Conservation (phyloP, 2,888 invertebrate genomes). For the Clostera curtula region DNA sequence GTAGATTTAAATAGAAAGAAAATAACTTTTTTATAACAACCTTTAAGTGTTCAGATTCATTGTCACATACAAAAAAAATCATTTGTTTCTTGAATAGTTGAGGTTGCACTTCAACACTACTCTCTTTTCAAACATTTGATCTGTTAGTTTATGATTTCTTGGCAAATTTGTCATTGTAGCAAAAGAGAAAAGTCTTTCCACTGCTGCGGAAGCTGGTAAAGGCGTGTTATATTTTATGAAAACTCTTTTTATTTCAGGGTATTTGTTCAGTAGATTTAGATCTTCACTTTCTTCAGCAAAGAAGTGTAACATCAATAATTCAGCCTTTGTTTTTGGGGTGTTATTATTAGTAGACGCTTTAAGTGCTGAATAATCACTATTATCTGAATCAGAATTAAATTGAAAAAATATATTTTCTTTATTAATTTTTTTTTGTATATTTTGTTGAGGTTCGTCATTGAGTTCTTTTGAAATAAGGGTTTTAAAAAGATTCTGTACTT, state of each 20-base stretch:
- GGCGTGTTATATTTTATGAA: conserved; percentile 14
- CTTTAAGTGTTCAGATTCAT: too few species aligned
- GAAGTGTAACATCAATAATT: conserved; percentile 10
- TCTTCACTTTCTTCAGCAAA: conserved; percentile 9
- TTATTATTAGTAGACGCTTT: too few species aligned
- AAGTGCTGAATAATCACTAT: too few species aligned
- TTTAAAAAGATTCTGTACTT: conserved; percentile 10
- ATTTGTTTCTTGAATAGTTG: too few species aligned
- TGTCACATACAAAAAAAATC: too few species aligned
- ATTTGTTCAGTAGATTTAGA: conserved; percentile 9
- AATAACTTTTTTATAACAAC: too few species aligned
- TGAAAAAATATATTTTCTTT: conserved; percentile 9
- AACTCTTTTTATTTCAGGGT: conserved; percentile 12
- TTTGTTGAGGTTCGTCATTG: conserved; percentile 6
- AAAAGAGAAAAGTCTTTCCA: conserved; percentile 15
- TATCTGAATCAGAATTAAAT: conserved; percentile 9
- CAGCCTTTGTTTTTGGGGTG: conserved; percentile 9
- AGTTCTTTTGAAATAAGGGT: conserved; percentile 6
- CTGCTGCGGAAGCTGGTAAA: conserved; percentile 10
- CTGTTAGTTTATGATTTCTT: conserved; percentile 8
- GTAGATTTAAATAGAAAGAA: too few species aligned
- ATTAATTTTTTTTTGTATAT: conserved; percentile 4
- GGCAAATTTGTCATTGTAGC: conserved; percentile 14
- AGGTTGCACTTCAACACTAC: conserved; percentile 8
- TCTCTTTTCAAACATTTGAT: conserved; percentile 14